Evolutionary conservation across 2,113 vertebrate genomes (phyloP), one percentile per base, ranked within the genome.

Genomic region (Melanotaenia duboulayi): DNA sequence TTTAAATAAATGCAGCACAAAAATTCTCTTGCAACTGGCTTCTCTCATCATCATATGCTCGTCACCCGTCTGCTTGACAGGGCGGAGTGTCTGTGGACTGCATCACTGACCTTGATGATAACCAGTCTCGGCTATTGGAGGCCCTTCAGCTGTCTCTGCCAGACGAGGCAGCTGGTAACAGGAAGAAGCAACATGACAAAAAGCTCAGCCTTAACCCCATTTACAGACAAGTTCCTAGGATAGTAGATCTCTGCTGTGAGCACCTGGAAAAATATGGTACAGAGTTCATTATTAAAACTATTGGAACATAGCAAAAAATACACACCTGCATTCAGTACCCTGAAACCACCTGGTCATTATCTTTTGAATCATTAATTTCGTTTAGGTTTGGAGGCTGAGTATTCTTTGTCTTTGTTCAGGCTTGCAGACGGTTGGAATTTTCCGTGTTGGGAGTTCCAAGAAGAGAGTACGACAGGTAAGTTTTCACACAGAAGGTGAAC

Each of bases 21-120:
- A 56, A 37, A 32, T 44, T 39, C 22, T 7, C 50, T 65, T 44
- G 25, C 3, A 46, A 4, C 6, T 49, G 23, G 39, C 17, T 55
- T 56, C 56, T 57, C 42, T 28, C 32, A 6, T 76, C 28, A 42
- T 55, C 64, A 10, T 8, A 19, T 19, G 22, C 17, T 73, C 62
- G 69, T 86, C 67, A 49, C 71, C 63, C 44, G 24, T 87, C 54
- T 84, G 57, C 87, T 52, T 61, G 81, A 1, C 92, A 99, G 98
- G 98, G 98, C 0, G 98, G 96, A 0, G 96, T 99, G 95, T 99
- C 98, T 67, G 98, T 99, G 93, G 98, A 99, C 92, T 99, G 96
- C 74, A 99, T 99, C 90, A 98, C 98, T 11, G 97, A 99, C 89
- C 95, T 99, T 79, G 97, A 99, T 80, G 96, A 99, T 91, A 97